Conservation (phyloP, 2,113 vertebrate species). For the Piliocolobus tephrosceles region DNA sequence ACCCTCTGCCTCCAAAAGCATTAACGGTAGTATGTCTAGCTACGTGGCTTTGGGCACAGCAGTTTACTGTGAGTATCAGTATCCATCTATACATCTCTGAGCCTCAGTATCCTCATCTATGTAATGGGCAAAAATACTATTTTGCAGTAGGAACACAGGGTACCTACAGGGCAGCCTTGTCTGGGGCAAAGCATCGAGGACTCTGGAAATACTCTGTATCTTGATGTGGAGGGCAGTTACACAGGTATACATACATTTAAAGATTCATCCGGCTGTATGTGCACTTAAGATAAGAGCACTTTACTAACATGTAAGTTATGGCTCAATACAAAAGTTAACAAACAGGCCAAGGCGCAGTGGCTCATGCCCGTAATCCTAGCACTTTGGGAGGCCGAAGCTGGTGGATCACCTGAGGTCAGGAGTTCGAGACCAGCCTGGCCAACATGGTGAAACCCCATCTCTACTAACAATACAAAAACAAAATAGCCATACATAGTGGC, state of each 20-base stretch:
- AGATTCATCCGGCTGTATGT: not conserved
- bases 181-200: not conserved
- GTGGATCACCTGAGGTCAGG: no score
- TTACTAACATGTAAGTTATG: not conserved
- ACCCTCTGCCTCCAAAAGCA: not conserved
- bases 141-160: not conserved
- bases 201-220: not conserved
- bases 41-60: not conserved
- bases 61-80: not conserved
- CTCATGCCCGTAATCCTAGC: no score
- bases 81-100: not conserved
- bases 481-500: no score
- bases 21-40: not conserved
- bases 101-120: not conserved
- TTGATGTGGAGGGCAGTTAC: not conserved
- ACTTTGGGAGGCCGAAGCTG: no score
- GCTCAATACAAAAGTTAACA: not conserved
- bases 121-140: not conserved
- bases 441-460: no score
- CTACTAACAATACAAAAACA: no score
- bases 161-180: not conserved
- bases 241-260: not conserved
- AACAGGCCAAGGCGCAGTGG: no score
- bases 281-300: not conserved
- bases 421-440: no score